Conservation (phyloP, 2,888 invertebrate genomes). For the Xestobium rufovillosum region DNA sequence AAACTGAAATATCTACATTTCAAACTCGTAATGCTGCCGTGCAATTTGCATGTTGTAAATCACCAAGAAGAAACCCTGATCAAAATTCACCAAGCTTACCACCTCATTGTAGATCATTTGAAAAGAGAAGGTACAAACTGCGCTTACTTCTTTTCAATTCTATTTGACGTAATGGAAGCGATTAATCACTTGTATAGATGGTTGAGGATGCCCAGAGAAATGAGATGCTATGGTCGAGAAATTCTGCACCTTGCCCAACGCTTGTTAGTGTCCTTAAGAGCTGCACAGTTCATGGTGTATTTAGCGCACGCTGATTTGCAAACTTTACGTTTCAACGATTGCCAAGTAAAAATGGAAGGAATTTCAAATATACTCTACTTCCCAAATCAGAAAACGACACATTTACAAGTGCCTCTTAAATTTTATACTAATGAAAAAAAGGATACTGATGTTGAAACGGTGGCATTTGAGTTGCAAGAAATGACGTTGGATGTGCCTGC, state of each 20-base stretch:
- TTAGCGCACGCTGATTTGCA: conserved; percentile 33
- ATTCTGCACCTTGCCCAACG: conserved; percentile 31
- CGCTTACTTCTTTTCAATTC: conserved; percentile 11
- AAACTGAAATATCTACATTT: no score
- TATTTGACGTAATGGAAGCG: conserved; percentile 28
- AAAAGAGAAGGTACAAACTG: no score
- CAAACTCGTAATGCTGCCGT: conserved; percentile 22
- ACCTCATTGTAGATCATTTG: no score
- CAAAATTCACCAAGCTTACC: no score
- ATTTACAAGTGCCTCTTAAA: no score
- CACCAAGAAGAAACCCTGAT: conserved; percentile 25
- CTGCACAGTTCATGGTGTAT: conserved; percentile 28
- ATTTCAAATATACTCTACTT: conserved; percentile 30
- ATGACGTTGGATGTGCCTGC: conserved; percentile 22
- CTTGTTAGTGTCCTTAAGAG: conserved; percentile 31
- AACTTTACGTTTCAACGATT: conserved; percentile 30
- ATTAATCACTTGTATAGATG: conserved; percentile 26
- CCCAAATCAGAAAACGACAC: conserved; percentile 11
- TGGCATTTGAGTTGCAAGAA: conserved; percentile 15
- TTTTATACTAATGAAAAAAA: conserved; percentile 4
- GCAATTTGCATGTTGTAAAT: conserved; percentile 22
- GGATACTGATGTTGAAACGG: not conserved
- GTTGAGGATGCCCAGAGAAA: conserved; percentile 31
- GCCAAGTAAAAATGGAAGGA: conserved; percentile 30
- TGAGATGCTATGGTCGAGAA: conserved; percentile 28